Evolutionary conservation across 2,888 invertebrate species (phyloP), one percentile per base, ranked within the genome.

Genomic region (Spisula subtruncata): DNA sequence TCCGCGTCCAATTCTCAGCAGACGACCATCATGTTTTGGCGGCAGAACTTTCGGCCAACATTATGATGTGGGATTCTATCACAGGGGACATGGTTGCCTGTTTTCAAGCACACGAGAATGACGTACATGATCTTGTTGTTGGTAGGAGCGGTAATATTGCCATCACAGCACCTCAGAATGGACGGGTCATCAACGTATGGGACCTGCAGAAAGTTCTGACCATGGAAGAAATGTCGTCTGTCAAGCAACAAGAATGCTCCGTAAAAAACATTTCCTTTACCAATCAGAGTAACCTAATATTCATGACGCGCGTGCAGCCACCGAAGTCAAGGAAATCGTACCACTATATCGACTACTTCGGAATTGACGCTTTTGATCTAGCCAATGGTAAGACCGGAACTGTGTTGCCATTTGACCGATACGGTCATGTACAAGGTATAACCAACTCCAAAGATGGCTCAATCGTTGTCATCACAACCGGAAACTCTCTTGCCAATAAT

Each of bases 271-370:
- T 92, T 12, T 56, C 91, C 4, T 89, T 90, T 56, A 89, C 90
- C 0, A 91, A 83, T 32, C 88, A 91, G 32, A 91, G 91, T 60
- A 92, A 90, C 75, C 41, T 88, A 1, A 83, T 91, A 32, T 92
- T 92, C 60, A 46, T 92, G 60, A 89, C 90, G 0, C 88, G 89
- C 16, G 90, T 92, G 2, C 85, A 89, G 25, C 89, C 91, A n/a
- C 92, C 89, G 20, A 93, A 93, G 85, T 93, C 92, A 80, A 89
- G 89, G 16, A 90, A 90, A 56, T 94, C 93, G 2, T 95, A 94
- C 87, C 94, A 95, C 84, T 94, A 90, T 86, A 92, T 94, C 54
- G 94, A 95, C 87, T 94, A 91, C 82, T 95, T 94, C 86, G 94
- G 95, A 5, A 90, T 95, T 18, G 95, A 95, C 46, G 86, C 88